Conservation (phyloP, 2,113 vertebrate species). For the Psilopogon haemacephalus region DNA sequence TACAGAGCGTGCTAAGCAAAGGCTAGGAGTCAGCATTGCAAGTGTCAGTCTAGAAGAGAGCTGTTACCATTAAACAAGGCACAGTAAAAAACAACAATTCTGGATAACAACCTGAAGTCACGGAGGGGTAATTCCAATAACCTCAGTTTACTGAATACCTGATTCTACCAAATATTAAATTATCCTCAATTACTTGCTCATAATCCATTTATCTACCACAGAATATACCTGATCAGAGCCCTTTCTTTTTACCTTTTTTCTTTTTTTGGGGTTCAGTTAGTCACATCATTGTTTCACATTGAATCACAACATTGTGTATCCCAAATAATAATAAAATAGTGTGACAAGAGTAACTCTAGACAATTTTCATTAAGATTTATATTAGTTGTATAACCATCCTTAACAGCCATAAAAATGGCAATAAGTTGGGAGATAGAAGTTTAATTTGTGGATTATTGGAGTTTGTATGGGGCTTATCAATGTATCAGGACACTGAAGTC, state of each 20-base stretch:
- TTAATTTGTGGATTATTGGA: neutral
- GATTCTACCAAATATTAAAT: neutral
- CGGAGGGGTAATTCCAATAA: neutral
- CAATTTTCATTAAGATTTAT: neutral
- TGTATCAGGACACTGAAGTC: neutral
- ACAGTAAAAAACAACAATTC: neutral
- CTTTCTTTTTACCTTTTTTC: neutral
- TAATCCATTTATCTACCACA: neutral
- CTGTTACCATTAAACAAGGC: neutral
- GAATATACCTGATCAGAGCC: neutral
- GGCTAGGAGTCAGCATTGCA: neutral
- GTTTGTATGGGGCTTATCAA: neutral
- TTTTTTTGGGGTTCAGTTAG: neutral
- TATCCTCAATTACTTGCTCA: neutral
- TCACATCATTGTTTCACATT: neutral
- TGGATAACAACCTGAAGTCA: neutral
- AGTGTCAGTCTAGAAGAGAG: neutral
- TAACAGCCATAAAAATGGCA: neutral
- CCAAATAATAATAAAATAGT: neutral
- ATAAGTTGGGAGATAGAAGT: neutral
- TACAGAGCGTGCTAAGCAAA: neutral
- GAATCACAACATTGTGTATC: neutral
- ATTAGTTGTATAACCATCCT: neutral
- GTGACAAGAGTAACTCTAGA: neutral
- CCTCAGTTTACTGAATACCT: neutral